These are phyloP conservation scores for Danaus chrysippus DNA, from an alignment of 2,888 invertebrate genomes.

Conservation along the genomic window DNA sequence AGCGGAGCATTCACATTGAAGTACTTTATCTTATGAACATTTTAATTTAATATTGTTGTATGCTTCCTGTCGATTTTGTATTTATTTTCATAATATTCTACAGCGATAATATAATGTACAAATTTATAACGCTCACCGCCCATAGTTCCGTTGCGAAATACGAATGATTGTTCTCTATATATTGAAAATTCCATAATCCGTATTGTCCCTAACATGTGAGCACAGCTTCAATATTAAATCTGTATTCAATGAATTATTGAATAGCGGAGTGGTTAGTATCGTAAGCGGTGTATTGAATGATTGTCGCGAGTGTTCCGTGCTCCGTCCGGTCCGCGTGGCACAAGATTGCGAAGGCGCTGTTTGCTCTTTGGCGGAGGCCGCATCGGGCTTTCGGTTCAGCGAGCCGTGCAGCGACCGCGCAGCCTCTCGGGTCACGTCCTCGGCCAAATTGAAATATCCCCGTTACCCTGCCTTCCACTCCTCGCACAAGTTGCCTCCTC, in stretches of 20 bases:
- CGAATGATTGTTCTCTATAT: conserved; percentile 25
- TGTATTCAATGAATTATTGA: conserved; percentile 29
- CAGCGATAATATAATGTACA: not conserved
- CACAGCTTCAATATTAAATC: conserved; percentile 29
- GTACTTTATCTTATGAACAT: conserved; percentile 16
- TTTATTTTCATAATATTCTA: not conserved
- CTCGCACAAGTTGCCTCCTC: conserved; percentile 42
- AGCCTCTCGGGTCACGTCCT: conserved; percentile 75
- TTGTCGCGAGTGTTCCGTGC: conserved; percentile 4
- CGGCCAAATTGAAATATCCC: conserved; percentile 77
- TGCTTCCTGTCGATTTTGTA: not conserved
- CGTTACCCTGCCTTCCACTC: conserved; percentile 53
- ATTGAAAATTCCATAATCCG: conserved; percentile 29
- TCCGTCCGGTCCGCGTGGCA: conserved; percentile 70
- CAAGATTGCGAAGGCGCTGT: conserved; percentile 77
- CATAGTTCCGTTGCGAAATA: conserved; percentile 11
- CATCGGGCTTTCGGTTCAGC: conserved; percentile 75
- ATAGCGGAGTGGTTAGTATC: conserved; percentile 25
- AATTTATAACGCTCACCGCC: not conserved
- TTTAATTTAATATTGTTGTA: conserved; percentile 15
- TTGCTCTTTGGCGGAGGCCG: conserved; percentile 76
- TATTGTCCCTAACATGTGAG: conserved; percentile 28
- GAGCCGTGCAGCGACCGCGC: conserved; percentile 69
- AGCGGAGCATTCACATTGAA: conserved; percentile 18
- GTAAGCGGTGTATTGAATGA: conserved; percentile 8